phyloP scores from a whole-genome alignment of 1,140 invertebrate species.

The Euwallacea fornicatus region DNA sequence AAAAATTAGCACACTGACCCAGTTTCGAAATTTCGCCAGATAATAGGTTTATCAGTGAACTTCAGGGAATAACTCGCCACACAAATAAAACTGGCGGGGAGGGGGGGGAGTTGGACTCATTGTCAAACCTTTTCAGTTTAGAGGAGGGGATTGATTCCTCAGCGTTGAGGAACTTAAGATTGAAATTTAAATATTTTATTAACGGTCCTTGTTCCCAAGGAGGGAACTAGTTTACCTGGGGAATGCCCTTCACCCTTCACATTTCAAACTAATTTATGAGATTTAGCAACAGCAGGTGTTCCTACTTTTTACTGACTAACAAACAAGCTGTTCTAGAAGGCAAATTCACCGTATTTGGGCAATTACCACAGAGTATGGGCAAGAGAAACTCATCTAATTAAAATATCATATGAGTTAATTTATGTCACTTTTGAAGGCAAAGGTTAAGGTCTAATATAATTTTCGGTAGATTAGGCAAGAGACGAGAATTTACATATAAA shows the following conservation, averaged over 20 bases:
- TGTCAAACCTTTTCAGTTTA: not conserved
- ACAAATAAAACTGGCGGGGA: not conserved
- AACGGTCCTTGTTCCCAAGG: not conserved
- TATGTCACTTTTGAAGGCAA: conserved; percentile 9
- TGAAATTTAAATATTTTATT: conserved; percentile 5
- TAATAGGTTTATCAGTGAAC: conserved; percentile 1
- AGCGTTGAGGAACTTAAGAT: not conserved
- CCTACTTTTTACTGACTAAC: too few species aligned
- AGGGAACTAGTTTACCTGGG: not conserved
- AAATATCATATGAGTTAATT: conserved; percentile 10
- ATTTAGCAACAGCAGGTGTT: too few species aligned
- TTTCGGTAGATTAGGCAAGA: too few species aligned
- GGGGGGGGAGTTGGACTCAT: not conserved
- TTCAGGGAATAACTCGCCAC: not conserved
- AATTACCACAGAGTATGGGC: not conserved
- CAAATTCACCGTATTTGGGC: too few species aligned
- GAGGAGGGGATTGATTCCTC: not conserved
- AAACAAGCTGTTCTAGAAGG: too few species aligned
- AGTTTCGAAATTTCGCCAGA: conserved; percentile 8
- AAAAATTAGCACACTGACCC: conserved; percentile 11
- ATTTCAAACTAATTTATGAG: too few species aligned
- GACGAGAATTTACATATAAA: too few species aligned
- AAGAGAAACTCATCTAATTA: not conserved
- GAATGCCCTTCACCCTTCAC: too few species aligned
- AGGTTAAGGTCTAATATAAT: too few species aligned